These are phyloP conservation scores for Pteropus alecto DNA, from an alignment of 2,113 vertebrate species.

Conservation along the genomic window DNA sequence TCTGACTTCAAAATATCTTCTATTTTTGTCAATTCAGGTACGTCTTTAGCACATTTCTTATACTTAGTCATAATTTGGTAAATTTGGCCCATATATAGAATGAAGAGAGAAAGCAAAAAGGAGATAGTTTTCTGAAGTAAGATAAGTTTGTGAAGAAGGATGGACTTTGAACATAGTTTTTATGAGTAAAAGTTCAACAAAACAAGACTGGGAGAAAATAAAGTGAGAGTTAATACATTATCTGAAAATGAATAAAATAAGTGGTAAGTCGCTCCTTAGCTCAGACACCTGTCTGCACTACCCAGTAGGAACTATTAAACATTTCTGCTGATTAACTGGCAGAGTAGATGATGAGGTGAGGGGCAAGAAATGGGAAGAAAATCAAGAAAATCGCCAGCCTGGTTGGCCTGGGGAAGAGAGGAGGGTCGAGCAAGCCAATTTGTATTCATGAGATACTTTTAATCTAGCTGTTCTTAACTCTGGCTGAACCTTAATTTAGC, in stretches of 20 bases:
- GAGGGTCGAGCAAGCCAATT: neutral
- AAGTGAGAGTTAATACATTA: neutral
- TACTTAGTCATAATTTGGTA: neutral
- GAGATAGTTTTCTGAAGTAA: neutral
- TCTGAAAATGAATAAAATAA: neutral
- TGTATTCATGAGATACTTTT: neutral
- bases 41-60: neutral
- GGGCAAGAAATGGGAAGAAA: neutral
- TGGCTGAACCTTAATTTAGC: neutral
- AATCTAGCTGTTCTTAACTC: neutral
- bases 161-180: neutral
- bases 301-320: fast-evolving
- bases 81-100: neutral
- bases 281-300: neutral
- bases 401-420: neutral
- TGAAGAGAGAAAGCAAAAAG: neutral
- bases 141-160: neutral
- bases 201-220: neutral
- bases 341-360: fast-evolving
- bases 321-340: too few species aligned
- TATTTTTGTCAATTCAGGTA: neutral
- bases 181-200: neutral
- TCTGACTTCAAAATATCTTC: neutral
- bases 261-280: neutral
- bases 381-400: fast-evolving